Base-by-base conservation (phyloP, 2,888 invertebrate species). In the Flexamia atlantica region DNA sequence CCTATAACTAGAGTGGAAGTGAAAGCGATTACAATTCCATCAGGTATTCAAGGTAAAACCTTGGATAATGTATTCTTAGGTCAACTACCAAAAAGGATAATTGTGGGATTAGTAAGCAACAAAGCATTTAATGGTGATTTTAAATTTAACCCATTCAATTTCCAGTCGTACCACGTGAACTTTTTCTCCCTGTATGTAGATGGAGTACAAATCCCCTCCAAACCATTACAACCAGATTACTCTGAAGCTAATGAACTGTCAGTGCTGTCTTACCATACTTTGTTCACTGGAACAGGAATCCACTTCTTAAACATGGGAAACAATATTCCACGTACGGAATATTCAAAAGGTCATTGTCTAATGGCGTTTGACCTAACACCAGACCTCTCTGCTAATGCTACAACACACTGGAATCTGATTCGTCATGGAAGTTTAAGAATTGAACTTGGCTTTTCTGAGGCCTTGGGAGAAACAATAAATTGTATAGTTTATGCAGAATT, bases 1-100 rank as follows among this genome's bases (percentile, higher is more conserved):
- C 86, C 86, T 1, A 79, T 88, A 10, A 86, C 86, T 10, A 32
- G 87, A 3, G 86, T 86, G 0, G 87, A 88, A 64, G 85, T 87
- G 0, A 88, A 87, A 83, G 82, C 87, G 1, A 76, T 87, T 10
- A 86, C 88, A 5, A 86, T 88, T 25, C 85, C 86, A 17, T 17
- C 83, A 0, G 87, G 87, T 0, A 86, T 64, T 40, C 50, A 40
- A 5, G 76, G 76, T 14, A 76, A 76, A 28, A 9, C 76, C 2
- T 23, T 46, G 23, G 89, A 89, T 76, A 89, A 89, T 81, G 57
- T 89, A 14, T 88, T 88, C 82, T 53, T 87, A 2, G 88, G 88
- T 0, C 87, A 87, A 81, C 80, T 89, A 20, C 89, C 89, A 0
- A 87, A 87, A 83, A 85, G 88, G 60, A 84, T 89, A 9, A 85